A percentile compares a stretch with the other conserved stretches of the same genome.
phyloP scores from a whole-genome alignment of 2,797 vertebrate species.

The Lepilemur septentrionalis region DNA sequence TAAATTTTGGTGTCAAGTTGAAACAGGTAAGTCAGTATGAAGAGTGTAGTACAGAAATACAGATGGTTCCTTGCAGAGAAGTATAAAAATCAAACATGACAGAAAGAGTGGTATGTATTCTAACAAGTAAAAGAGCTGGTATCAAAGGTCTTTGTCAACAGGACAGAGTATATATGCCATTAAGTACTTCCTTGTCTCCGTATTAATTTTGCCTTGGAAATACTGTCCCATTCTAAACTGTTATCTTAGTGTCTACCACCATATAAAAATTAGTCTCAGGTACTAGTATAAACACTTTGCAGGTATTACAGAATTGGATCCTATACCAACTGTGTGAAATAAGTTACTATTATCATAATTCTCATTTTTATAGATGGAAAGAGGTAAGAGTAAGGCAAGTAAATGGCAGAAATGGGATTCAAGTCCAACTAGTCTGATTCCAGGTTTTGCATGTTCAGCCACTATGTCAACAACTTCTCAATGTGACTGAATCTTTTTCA shows the following conservation, averaged over 20 bases:
- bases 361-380: background rate
- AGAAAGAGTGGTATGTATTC: background rate
- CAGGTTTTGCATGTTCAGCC: background rate
- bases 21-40: background rate
- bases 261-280: background rate
- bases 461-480: background rate
- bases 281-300: background rate
- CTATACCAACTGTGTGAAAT: background rate
- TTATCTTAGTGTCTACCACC: background rate
- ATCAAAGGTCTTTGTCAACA: background rate
- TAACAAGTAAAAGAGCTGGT: background rate
- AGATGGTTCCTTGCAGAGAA: background rate
- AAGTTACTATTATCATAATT: background rate
- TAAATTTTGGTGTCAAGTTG: background rate
- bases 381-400: background rate
- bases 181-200: background rate
- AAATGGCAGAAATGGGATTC: background rate
- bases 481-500: background rate
- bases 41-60: background rate
- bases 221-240: background rate
- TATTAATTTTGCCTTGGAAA: background rate
- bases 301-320: background rate
- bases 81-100: background rate
- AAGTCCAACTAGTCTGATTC: background rate
- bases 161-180: background rate